Conservation (phyloP, 2,797 vertebrate species). For the Dicrostonyx torquatus region DNA sequence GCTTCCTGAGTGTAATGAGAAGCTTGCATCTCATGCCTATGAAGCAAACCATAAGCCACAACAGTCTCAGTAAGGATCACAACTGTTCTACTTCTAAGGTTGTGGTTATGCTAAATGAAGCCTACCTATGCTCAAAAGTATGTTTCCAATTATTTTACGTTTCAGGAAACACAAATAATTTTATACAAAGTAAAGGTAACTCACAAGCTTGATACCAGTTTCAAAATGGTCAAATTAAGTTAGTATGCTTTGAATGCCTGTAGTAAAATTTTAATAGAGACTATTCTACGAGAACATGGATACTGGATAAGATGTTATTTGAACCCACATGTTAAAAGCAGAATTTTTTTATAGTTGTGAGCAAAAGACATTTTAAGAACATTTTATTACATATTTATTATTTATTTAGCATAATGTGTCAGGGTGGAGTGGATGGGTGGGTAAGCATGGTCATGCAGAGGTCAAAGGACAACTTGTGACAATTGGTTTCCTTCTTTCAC, state of each 20-base stretch:
- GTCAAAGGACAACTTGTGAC: neutral
- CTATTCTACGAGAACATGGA: neutral
- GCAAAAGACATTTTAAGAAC: neutral
- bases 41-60: neutral
- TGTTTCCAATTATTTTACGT: slow-evolving; percentile 45
- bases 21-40: neutral
- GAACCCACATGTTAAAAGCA: neutral
- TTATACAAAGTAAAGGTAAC: neutral
- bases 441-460: neutral
- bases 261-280: neutral
- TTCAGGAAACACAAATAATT: slow-evolving; percentile 31
- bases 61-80: neutral
- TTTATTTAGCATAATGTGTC: neutral
- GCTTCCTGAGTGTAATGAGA: neutral
- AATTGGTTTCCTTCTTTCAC: neutral
- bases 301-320: neutral
- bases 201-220: neutral
- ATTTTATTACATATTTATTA: neutral
- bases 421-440: neutral
- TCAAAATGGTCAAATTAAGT: slow-evolving; percentile 6
- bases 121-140: neutral
- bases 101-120: neutral
- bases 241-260: neutral
- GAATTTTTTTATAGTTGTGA: neutral
- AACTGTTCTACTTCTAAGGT: neutral